Evolutionary conservation across 2,113 vertebrate genomes (phyloP).

Genomic region (Gallinago media): DNA sequence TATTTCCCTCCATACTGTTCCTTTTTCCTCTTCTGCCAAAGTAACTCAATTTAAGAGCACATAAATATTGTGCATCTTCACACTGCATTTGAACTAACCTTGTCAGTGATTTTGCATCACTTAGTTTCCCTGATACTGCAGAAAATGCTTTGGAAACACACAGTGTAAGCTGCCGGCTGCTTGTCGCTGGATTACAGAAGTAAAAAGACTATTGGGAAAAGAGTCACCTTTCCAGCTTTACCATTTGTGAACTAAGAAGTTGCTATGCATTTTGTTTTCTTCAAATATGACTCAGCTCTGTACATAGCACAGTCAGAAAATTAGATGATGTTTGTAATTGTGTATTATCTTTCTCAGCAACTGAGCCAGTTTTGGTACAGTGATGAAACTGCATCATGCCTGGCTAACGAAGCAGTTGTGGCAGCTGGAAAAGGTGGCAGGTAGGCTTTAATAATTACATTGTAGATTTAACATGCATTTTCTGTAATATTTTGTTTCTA

Average conservation of each 20-base stretch:
- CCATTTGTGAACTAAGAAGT: neutral
- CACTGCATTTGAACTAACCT: neutral
- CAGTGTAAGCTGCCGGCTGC: neutral
- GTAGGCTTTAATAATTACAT: slow-evolving; percentile 66
- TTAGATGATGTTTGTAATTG: neutral
- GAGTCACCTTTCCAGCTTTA: neutral
- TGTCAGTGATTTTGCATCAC: neutral
- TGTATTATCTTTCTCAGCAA: slow-evolving; percentile 69
- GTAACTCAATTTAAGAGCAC: neutral
- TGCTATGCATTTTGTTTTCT: neutral
- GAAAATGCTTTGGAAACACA: neutral
- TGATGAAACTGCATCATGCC: slow-evolving; percentile 82
- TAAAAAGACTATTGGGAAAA: neutral
- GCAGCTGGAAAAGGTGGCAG: slow-evolving; percentile 88
- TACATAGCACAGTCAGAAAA: neutral
- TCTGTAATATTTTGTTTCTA: neutral
- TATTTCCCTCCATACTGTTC: neutral
- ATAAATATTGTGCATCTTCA: neutral
- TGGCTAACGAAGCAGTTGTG: slow-evolving; percentile 84
- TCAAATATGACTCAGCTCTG: neutral
- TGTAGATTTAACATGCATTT: neutral
- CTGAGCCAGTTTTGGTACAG: slow-evolving; percentile 99
- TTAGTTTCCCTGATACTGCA: neutral
- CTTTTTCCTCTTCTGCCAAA: neutral
- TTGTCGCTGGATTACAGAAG: neutral